phyloP scores from a whole-genome alignment of 2,888 invertebrate species.

The Orthosia incerta region DNA sequence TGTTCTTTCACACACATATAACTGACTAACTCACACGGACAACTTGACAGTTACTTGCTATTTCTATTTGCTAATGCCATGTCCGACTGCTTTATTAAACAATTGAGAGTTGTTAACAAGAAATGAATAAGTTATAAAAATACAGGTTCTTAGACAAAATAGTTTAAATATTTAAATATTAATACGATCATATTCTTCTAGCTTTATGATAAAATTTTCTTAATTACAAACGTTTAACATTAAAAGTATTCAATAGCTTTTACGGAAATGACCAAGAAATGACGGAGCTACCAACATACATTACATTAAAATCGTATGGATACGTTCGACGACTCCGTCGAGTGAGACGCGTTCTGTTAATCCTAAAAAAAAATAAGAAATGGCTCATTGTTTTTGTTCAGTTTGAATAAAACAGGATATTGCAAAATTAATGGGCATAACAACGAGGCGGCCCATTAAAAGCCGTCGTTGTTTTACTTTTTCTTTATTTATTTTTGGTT shows the following conservation, averaged over 20 bases:
- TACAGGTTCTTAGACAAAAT: background rate
- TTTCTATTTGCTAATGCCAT: conserved; percentile 33
- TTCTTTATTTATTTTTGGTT: too few relatives aligned
- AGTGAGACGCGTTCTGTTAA: conserved; percentile 25
- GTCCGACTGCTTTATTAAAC: conserved; percentile 21
- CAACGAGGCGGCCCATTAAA: background rate
- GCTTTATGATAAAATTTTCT: background rate
- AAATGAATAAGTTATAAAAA: background rate
- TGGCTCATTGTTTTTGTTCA: background rate
- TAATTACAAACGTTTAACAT: fast-evolving
- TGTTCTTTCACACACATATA: conserved; percentile 86
- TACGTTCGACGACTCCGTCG: conserved; percentile 10
- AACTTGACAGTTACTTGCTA: conserved; percentile 58
- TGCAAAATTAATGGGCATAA: background rate
- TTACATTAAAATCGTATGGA: background rate
- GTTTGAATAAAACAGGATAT: background rate
- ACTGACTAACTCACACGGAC: conserved; percentile 75
- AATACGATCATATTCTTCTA: background rate
- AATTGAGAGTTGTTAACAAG: conserved; percentile 10
- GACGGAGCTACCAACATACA: conserved; percentile 22
- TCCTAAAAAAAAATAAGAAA: background rate
- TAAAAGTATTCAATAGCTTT: conserved; percentile 2
- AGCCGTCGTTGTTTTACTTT: background rate
- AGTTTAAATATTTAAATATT: background rate
- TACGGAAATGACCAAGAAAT: conserved; percentile 32